Evolutionary conservation across 2,113 vertebrate genomes (phyloP).

Genomic region (Plecturocebus donacophilus): DNA sequence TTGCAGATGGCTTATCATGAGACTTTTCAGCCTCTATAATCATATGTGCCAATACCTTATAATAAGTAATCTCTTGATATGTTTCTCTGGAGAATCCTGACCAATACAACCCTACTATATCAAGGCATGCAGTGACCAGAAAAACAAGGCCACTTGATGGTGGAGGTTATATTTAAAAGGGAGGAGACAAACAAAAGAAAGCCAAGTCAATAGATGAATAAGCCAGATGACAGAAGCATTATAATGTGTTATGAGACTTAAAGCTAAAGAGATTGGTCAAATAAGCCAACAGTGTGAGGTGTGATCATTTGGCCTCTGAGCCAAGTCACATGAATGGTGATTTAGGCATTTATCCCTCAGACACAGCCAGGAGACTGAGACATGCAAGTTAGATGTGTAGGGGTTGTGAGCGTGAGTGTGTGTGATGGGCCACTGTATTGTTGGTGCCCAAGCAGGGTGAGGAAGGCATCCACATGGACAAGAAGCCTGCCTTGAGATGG

Average conservation of each 20-base stretch:
- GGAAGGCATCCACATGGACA: background rate
- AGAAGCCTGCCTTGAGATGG: no score
- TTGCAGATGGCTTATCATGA: accelerated
- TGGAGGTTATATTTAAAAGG: background rate
- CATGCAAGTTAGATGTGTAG: background rate
- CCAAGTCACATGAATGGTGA: no score
- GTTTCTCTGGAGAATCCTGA: background rate
- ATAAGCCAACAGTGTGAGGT: no score
- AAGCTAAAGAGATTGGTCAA: no score
- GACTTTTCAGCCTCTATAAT: background rate
- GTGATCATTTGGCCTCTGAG: no score
- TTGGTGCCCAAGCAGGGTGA: background rate
- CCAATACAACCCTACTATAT: background rate
- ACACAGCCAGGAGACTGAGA: background rate
- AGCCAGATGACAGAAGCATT: background rate
- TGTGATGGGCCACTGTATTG: background rate
- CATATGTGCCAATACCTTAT: background rate
- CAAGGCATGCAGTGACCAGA: background rate
- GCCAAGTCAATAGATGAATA: background rate
- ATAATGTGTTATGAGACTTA: background rate
- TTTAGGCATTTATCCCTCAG: no score
- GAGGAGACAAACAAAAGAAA: background rate
- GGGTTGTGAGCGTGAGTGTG: background rate
- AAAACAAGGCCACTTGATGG: background rate
- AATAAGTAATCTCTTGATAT: no score